Evolutionary conservation across 2,888 invertebrate species (phyloP).

Genomic region (Halictus ligatus): DNA sequence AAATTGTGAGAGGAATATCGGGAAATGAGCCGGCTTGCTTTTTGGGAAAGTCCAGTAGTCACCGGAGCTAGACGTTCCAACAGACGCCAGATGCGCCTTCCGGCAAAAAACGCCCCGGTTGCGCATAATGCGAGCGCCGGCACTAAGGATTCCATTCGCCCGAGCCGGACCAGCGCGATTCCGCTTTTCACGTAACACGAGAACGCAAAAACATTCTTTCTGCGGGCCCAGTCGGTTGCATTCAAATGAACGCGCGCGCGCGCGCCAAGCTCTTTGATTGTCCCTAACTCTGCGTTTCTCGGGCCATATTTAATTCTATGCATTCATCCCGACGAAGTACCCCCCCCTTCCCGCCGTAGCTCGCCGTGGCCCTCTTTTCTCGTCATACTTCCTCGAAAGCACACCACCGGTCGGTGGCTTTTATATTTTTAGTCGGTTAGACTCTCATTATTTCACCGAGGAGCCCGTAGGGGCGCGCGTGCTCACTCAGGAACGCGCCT

Average conservation of each 20-base stretch:
- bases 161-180: constrained; percentile 24
- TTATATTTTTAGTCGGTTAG: neutral
- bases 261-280: constrained; percentile 20
- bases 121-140: constrained; percentile 58
- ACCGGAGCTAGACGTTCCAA: constrained; percentile 33
- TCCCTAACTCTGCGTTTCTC: constrained; percentile 14
- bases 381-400: neutral
- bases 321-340: constrained; percentile 7
- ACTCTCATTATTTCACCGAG: constrained; percentile 18
- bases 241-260: constrained; percentile 28
- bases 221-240: neutral
- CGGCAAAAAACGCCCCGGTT: constrained; percentile 41
- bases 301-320: constrained; percentile 30
- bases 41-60: constrained; percentile 43
- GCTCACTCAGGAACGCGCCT: constrained; percentile 13
- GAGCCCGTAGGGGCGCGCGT: neutral
- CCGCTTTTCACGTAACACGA: constrained; percentile 37
- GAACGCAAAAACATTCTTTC: constrained; percentile 41
- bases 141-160: constrained; percentile 50
- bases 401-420: neutral
- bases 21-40: constrained; percentile 56
- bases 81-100: constrained; percentile 55
- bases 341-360: neutral
- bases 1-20: constrained; percentile 47
- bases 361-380: neutral